Evolutionary conservation across 2,888 invertebrate species (phyloP).

Genomic region (Himalopsyche anomala): DNA sequence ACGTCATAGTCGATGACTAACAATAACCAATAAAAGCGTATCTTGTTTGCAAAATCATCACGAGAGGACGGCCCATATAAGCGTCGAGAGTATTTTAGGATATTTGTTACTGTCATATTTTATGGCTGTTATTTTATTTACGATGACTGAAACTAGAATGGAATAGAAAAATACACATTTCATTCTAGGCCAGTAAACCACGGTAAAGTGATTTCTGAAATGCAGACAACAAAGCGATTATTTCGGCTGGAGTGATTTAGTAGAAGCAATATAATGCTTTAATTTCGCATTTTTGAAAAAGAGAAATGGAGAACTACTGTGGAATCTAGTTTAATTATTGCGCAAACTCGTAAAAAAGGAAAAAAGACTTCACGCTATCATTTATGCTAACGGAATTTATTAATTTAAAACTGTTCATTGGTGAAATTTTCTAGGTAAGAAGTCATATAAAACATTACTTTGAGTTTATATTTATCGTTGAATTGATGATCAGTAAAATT

Average conservation of each 20-base stretch:
- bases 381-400: no score
- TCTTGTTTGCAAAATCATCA: neutral
- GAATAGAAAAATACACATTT: conserved; percentile 44
- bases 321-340: conserved; percentile 27
- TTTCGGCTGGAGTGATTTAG: conserved; percentile 33
- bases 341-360: neutral
- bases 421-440: no score
- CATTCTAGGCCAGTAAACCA: conserved; percentile 28
- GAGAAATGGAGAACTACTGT: neutral
- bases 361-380: neutral
- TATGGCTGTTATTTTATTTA: conserved; percentile 46
- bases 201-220: conserved; percentile 41
- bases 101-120: conserved; percentile 44
- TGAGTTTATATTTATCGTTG: no score
- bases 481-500: no score
- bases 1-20: neutral
- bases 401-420: no score
- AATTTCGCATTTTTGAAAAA: conserved; percentile 41
- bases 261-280: conserved; percentile 36
- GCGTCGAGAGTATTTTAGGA: neutral
- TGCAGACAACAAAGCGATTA: conserved; percentile 43
- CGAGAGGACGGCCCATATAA: neutral
- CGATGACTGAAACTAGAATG: conserved; percentile 31
- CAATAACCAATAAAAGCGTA: neutral
- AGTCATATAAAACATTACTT: no score